Percentiles rank a stretch among this genome's conserved stretches.
phyloP scores from a whole-genome alignment of 2,113 vertebrate genomes.

The Hippocampus barbouri region DNA sequence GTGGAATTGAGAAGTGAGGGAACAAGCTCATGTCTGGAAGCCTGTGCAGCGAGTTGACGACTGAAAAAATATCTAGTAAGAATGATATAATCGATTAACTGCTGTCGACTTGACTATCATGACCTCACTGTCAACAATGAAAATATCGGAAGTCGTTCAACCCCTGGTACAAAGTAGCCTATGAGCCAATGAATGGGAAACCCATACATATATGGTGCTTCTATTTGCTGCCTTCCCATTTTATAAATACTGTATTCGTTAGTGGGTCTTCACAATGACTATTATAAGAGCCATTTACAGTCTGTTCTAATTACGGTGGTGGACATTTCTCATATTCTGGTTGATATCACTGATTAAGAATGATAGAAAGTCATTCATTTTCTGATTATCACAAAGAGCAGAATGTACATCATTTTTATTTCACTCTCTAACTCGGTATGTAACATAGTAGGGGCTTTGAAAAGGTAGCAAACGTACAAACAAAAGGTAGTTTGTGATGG shows the following conservation, averaged over 20 bases:
- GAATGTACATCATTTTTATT: conserved; percentile 21
- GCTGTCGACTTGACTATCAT: too few relatives aligned
- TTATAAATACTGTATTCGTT: neutral
- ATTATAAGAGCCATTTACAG: neutral
- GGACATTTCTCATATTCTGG: neutral
- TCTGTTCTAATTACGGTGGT: neutral
- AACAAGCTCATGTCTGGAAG: too few relatives aligned
- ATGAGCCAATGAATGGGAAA: neutral
- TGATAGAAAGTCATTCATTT: neutral
- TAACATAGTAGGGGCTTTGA: conserved; percentile 21
- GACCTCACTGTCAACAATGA: too few relatives aligned
- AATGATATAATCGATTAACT: too few relatives aligned
- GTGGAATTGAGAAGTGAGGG: too few relatives aligned
- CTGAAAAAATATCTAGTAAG: too few relatives aligned
- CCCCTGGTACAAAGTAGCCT: neutral
- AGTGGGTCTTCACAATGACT: neutral
- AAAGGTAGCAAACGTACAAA: conserved; percentile 37
- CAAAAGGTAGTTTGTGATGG: conserved; percentile 50
- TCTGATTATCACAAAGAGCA: neutral
- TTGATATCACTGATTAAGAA: neutral
- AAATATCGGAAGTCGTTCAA: neutral
- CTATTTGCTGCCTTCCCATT: neutral
- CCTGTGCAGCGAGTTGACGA: too few relatives aligned
- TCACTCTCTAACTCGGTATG: conserved; percentile 14
- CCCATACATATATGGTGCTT: too few relatives aligned